phyloP scores from a whole-genome alignment of 2,797 vertebrate species.

The Corythornis leucogaster region DNA sequence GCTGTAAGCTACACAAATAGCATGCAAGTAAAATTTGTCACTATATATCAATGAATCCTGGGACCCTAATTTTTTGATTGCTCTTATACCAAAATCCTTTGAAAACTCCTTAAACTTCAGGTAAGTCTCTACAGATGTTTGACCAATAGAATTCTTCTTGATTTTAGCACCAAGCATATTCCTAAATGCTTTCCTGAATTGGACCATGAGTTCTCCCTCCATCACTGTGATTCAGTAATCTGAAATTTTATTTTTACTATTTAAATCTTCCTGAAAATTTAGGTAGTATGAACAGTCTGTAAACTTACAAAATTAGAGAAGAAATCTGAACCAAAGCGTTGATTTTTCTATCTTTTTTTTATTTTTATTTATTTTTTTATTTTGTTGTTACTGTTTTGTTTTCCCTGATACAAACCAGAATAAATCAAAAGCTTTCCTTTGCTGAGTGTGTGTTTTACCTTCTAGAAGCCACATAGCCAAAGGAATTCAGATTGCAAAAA shows the following conservation, averaged over 20 bases:
- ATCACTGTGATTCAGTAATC: background rate
- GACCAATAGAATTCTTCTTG: background rate
- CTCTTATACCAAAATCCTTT: background rate
- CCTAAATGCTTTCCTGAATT: background rate
- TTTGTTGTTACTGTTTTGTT: too few relatives aligned
- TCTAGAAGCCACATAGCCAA: accelerated
- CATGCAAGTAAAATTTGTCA: background rate
- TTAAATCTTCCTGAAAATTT: background rate
- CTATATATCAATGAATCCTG: background rate
- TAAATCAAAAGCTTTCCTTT: background rate
- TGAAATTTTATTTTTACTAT: background rate
- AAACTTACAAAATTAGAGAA: background rate
- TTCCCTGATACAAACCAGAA: background rate
- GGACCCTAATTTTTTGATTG: background rate
- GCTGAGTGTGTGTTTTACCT: background rate
- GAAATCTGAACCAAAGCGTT: accelerated
- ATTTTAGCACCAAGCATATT: background rate
- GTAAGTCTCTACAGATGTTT: background rate
- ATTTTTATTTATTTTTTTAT: background rate
- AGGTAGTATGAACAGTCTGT: background rate
- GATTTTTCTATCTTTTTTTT: accelerated
- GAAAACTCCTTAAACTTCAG: background rate
- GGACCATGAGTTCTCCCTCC: background rate
- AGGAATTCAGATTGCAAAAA: background rate
- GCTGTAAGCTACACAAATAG: background rate